Conservation (phyloP, 2,797 vertebrate genomes). For the Gallinago solitaria region DNA sequence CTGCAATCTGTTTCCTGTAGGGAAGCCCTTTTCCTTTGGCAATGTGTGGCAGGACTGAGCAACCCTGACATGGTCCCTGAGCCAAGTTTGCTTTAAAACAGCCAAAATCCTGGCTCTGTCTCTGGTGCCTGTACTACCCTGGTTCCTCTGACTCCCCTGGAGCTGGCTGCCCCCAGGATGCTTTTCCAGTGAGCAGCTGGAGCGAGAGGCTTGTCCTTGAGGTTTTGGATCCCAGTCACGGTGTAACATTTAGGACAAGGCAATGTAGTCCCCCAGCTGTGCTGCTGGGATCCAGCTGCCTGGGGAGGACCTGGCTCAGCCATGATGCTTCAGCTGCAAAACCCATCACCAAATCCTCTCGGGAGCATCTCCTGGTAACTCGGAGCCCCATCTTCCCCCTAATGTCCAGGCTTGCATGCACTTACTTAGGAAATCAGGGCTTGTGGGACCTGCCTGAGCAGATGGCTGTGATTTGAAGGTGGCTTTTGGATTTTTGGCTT, state of each 20-base stretch:
- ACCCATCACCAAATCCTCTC: neutral
- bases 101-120: neutral
- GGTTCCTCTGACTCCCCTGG: neutral
- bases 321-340: neutral
- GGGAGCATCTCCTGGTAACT: neutral
- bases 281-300: neutral
- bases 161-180: neutral
- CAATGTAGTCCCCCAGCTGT: neutral
- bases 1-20: slow-evolving; percentile 7
- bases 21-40: neutral
- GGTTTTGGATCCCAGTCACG: fast-evolving
- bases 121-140: neutral
- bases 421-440: neutral
- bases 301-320: neutral
- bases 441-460: neutral
- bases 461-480: neutral
- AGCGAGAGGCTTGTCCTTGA: neutral
- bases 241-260: neutral
- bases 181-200: neutral
- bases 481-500: neutral
- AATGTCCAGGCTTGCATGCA: neutral
- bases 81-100: neutral
- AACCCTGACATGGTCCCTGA: neutral
- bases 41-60: neutral
- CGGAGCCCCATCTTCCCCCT: fast-evolving